Evolutionary conservation across 2,888 invertebrate species (phyloP), one percentile per base, ranked within the genome.

Genomic region (Eupsilia transversa): DNA sequence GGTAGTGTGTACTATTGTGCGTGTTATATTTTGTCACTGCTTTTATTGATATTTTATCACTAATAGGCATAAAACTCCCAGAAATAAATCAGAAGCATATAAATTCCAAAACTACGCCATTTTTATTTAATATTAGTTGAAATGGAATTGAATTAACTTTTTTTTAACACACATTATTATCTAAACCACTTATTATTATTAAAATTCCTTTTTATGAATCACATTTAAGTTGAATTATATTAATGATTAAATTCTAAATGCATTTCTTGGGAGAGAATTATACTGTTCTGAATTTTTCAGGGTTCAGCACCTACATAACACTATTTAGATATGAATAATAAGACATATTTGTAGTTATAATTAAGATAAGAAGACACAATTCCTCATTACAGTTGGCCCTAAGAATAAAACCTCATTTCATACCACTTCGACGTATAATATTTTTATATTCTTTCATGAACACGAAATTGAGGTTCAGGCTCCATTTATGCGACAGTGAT

Each of bases 251-350:
- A 61, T 69, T 85, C 60, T 75, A 84, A 72, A 85, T 85, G 82
- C 60, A 68, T 80, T 81, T 82, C 52, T 61, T 57, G 52, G 70
- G 70, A 74, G 66, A 82, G 23, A 72, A 72, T 72, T 61, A 76
- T 67, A 86, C 85, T 84, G 86, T 80, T 80, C 74, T 77, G 87
- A 77, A 67, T 74, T 74, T 61, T 84, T 85, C 82, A 86, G 78
- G 61, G 72, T 83, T 77, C 74, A 83, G 70, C 79, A 82, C 43
- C 82, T 85, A 85, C 69, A 46, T 69, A 74, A 72, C 27, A 60
- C 71, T 85, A 85, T 66, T 66, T 59, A 86, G 83, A 86, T 83
- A 83, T 86, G 83, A 86, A 72, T 74, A 78, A 70, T 78, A 60
- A 64, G 83, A 71, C 72, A 65, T 72, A 75, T 75, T 70, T 77